Conservation (phyloP, 2,113 vertebrate genomes). For the Panthera leo region DNA sequence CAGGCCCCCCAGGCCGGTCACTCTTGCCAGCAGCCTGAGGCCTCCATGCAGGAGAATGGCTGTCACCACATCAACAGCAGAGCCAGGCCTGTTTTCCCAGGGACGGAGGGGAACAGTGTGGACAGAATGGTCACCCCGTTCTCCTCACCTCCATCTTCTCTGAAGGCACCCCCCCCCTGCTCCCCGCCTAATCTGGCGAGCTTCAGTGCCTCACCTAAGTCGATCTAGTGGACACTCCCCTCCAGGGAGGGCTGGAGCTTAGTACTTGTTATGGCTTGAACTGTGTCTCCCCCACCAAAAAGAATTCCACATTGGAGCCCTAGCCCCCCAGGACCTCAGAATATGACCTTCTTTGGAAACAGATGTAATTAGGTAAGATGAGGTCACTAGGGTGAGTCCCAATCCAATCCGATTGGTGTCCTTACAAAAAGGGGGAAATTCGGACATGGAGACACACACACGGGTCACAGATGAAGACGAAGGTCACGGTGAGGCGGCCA, state of each 20-base stretch:
- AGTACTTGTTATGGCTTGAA: accelerated
- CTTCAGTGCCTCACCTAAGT: not conserved
- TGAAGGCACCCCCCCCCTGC: not conserved
- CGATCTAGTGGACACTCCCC: not conserved
- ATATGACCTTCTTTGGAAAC: not conserved
- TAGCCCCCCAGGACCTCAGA: not conserved
- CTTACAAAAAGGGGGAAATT: not conserved
- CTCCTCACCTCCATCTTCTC: not conserved
- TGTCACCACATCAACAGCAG: not conserved
- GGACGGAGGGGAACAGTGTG: not conserved
- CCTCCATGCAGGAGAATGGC: not conserved
- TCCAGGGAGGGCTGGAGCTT: not conserved
- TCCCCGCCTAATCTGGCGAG: not conserved
- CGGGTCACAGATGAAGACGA: not conserved
- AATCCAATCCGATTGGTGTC: not conserved
- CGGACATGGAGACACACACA: not conserved
- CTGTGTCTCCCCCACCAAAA: not conserved
- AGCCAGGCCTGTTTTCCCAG: not conserved
- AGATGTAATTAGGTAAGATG: not conserved
- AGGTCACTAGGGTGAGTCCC: not conserved
- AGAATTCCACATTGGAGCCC: not conserved
- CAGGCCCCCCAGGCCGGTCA: not conserved
- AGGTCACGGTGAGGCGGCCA: not conserved
- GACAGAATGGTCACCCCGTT: not conserved
- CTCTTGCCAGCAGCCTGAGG: not conserved